Base-by-base conservation (phyloP, 1,140 invertebrate genomes). In the Trichoplusia ni region DNA sequence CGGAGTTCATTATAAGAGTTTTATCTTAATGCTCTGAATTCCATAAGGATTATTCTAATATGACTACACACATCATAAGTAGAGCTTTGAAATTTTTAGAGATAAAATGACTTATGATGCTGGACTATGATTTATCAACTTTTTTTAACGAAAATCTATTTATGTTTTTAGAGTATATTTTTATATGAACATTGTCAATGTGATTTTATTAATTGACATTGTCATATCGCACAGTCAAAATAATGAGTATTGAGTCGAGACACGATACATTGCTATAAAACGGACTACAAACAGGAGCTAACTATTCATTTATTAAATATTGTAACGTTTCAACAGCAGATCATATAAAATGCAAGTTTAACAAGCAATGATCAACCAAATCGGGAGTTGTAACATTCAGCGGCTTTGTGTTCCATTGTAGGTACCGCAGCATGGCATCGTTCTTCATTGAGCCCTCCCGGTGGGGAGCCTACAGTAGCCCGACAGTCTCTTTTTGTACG, bases 391-490 rank as follows among this genome's bases (percentile, higher is more conserved):
- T 33, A 63, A 67, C 59, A 66, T 71, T 72, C 23, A 46, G 58
- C 51, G 71, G 68, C 75, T 79, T 85, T 84, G 76, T 82, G 63
- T 72, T 75, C 64, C 68, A 69, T 82, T 85, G 78, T 82, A 73
- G 53, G 73, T 59, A 77, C 78, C 86, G 68, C 86, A 86, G 87
- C 83, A 71, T 82, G 83, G 79, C 79, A 73, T 69, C 84, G 66
- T 70, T 69, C 69, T 69, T 82, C 79, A 86, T 82, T 80, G 84
- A 77, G 77, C 67, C 66, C 72, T 75, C 87, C 42, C 87, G 59
- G 84, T 79, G 80, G 84, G 86, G 84, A 71, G 84, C 71, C 81
- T 51, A 79, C 87, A 73, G 87, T 89, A 90, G 87, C 87, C 64
- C 60, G 66, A 46, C 82, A 67, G 78, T 82, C 75, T 84, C 82